Evolutionary conservation across 1,140 invertebrate species (phyloP).

Genomic region (Bombus ignitus): DNA sequence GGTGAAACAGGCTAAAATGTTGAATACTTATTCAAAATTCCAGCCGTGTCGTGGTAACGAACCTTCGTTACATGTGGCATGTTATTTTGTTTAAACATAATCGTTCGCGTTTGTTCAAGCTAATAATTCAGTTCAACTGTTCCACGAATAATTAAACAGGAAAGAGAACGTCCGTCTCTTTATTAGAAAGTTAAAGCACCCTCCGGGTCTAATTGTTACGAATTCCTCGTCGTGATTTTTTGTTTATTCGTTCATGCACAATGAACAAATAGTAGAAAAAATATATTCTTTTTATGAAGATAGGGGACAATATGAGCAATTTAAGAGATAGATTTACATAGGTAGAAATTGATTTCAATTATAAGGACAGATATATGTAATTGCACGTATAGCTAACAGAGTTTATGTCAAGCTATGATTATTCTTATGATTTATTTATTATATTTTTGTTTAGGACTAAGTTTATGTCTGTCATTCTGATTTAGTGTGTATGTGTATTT

Average conservation of each 20-base stretch:
- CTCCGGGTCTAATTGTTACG: neutral
- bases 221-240: neutral
- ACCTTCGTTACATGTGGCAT: constrained; percentile 21
- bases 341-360: no score
- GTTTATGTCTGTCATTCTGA: no score
- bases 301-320: no score
- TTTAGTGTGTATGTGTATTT: no score
- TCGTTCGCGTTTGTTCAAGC: constrained; percentile 6
- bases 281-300: no score
- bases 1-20: neutral
- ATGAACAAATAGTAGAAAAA: neutral
- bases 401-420: no score
- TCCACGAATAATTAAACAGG: constrained; percentile 14
- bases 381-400: no score
- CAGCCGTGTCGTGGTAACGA: constrained; percentile 23
- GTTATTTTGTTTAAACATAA: constrained; percentile 38
- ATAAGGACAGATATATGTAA: no score
- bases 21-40: constrained; percentile 43
- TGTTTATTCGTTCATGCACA: neutral
- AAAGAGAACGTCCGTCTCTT: neutral
- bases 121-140: constrained; percentile 33
- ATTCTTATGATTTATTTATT: no score
- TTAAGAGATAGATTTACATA: no score
- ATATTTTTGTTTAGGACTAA: no score
- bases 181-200: constrained; percentile 4